Evolutionary conservation across 2,797 vertebrate species (phyloP).

Genomic region (Champsocephalus esox): DNA sequence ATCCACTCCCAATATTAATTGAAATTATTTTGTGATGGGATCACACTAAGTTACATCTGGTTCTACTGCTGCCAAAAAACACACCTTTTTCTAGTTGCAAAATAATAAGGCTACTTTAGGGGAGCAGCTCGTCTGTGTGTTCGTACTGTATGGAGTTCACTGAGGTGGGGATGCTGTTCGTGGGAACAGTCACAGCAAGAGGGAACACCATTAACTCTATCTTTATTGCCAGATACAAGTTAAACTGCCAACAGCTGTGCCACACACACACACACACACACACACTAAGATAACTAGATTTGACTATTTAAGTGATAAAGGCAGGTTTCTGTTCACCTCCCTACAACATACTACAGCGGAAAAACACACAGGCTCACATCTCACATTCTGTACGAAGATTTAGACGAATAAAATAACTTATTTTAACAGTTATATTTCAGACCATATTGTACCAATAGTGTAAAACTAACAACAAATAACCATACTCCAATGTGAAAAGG

Average conservation of each 20-base stretch:
- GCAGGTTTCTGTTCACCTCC: neutral
- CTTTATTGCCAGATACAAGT: neutral
- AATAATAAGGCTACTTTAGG: neutral
- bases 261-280: neutral
- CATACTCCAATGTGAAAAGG: neutral
- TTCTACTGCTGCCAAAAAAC: no score
- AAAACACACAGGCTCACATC: neutral
- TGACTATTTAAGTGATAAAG: neutral
- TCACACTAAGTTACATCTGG: no score
- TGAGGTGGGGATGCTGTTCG: neutral
- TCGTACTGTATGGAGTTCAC: no score
- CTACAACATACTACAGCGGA: neutral
- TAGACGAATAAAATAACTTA: neutral
- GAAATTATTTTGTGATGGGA: no score
- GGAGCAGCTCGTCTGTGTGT: neutral
- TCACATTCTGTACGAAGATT: neutral
- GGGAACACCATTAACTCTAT: neutral
- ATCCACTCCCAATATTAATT: no score
- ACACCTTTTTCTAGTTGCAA: no score
- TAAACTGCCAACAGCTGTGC: neutral
- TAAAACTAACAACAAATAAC: neutral
- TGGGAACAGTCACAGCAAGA: neutral
- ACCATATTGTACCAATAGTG: no score
- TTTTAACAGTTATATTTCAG: neutral
- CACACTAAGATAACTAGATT: neutral